Evolutionary conservation across 1,140 invertebrate genomes (phyloP), one percentile per base, ranked within the genome.

Genomic region (Scaptomyza pallida): DNA sequence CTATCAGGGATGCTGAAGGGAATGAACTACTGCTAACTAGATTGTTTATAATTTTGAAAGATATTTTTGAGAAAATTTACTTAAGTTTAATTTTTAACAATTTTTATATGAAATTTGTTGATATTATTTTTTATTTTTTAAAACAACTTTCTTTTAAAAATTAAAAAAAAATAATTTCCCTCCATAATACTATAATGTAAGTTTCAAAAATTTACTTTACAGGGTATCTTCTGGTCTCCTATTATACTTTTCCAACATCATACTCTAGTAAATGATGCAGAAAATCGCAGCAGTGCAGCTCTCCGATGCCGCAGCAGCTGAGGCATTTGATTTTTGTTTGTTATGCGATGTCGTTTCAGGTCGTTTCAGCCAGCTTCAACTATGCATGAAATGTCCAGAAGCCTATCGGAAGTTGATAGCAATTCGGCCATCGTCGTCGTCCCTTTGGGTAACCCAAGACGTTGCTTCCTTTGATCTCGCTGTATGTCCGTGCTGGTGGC

Each of bases 291-390:
- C 54, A 12, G 4, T 12, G 30, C 59, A 45, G 56, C 70, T n/a
- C n/a, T n/a, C n/a, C n/a, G n/a, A n/a, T n/a, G n/a, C n/a, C n/a
- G n/a, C n/a, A n/a, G 37, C 33, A 54, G 47, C 47, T 61, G 52
- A 78, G 45, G 64, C 82, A 78, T 88, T 88, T 88, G 75, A 88
- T 89, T 88, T 88, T 62, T 88, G 82, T 88, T 82, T 88, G 82
- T 68, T 78, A 43, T 78, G 56, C 60, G 56, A 65, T 23, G 65
- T 16, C 33, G 33, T 37, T 30, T 30, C n/a, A n/a, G n/a, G n/a
- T n/a, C n/a, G n/a, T n/a, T n/a, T 35, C 3, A 50, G 65, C 45
- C 35, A 19, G 62, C 55, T 60, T 63, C 80, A 88, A 88, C 83
- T 82, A 61, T 59, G 54, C 82, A 72, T 88, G 83, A 88, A 88